Evolutionary conservation across 2,797 vertebrate genomes (phyloP).

Genomic region (Muraenolepis orangiensis): DNA sequence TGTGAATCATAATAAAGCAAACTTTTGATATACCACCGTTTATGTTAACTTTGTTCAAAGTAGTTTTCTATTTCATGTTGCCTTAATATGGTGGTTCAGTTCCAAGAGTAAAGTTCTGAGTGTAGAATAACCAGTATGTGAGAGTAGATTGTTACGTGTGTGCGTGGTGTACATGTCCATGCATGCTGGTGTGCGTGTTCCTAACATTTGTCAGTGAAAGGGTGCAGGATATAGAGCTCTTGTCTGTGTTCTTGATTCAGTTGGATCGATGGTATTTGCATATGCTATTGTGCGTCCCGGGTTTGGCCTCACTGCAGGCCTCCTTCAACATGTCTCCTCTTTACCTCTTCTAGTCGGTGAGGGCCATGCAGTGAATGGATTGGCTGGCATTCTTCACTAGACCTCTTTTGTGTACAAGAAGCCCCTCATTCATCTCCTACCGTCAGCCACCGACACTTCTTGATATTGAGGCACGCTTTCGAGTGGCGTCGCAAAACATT

Average conservation of each 20-base stretch:
- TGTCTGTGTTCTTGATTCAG: not conserved
- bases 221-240: slow-evolving; percentile 10
- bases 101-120: not conserved
- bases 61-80: not conserved
- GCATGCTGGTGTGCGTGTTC: slow-evolving; percentile 3
- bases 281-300: slow-evolving; percentile 47
- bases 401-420: slow-evolving; percentile 51
- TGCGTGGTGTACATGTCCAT: not conserved
- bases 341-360: slow-evolving; percentile 13
- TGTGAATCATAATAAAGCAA: not conserved
- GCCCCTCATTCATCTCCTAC: slow-evolving; percentile 58
- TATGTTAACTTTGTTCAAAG: not conserved
- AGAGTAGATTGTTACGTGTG: not conserved
- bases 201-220: slow-evolving; percentile 16
- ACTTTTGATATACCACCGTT: not conserved
- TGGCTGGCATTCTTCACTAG: slow-evolving; percentile 51
- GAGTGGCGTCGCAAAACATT: not conserved
- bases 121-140: not conserved
- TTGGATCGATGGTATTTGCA: slow-evolving; percentile 44
- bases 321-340: slow-evolving; percentile 32
- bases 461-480: slow-evolving; percentile 38
- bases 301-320: slow-evolving; percentile 44
- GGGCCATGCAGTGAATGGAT: slow-evolving; percentile 49
- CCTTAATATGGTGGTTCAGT: not conserved
- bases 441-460: slow-evolving; percentile 51